Evolutionary conservation across 2,888 invertebrate genomes (phyloP), one percentile per base, ranked within the genome.

Genomic region (Parelbella ahira): DNA sequence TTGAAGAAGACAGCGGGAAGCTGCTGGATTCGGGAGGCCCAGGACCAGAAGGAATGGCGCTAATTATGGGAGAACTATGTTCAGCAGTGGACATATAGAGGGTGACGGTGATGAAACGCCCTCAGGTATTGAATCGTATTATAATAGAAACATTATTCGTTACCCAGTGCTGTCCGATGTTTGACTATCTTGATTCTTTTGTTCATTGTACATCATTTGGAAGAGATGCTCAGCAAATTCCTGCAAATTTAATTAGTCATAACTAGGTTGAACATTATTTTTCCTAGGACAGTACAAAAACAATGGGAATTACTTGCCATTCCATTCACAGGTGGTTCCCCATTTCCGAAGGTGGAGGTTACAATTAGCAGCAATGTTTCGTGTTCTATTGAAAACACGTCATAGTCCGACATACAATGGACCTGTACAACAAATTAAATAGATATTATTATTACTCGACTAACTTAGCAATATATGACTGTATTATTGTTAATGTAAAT

Each of bases 291-390:
- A n/a, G n/a, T n/a, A n/a, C n/a, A 32, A 11, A 19, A 8, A 7
- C n/a, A 8, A 23, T 20, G 7, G 7, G 3, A 5, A 12, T 21
- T 25, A 36, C 18, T 80, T 82, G 96, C 96, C 88, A 95, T 95
- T 51, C 98, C 98, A 76, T 97, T 98, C 68, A 97, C 97, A 0
- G 98, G 98, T 9, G 98, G 96, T 86, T 98, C 98, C 1, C 98
- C 98, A 68, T 98, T 98, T 4, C 98, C 98, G 70, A 98, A 98
- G 0, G 98, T 98, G 4, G 97, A 98, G 9, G 97, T 96, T 5
- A 98, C 94, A 10, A 98, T 94, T 41, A 98, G 77, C 2, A 98
- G 86, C 13, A 98, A 83, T 3, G 97, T 96, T 79, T 98, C 98
- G 67, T 98, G 97, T 77, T 97, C 97, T 64, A 98, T 94, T 54